These are phyloP conservation scores for Campylorhamphus procurvoides DNA, from an alignment of 2,113 vertebrate genomes.

Conservation along the genomic window DNA sequence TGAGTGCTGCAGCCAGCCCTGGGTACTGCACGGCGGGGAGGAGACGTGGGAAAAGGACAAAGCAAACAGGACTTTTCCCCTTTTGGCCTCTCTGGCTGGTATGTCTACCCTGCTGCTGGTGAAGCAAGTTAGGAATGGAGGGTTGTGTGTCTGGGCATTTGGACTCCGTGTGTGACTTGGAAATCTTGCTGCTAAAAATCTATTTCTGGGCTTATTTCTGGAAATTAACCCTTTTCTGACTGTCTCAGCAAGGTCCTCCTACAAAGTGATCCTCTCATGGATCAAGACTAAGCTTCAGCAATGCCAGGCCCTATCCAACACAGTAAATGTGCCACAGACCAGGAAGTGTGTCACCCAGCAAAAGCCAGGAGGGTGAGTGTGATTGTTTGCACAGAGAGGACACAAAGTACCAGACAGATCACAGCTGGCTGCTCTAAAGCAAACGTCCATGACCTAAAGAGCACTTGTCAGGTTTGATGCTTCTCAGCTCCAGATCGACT, in stretches of 20 bases:
- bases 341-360: neutral
- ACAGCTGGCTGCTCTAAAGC: neutral
- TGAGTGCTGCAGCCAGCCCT: neutral
- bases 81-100: neutral
- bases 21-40: rapidly evolving
- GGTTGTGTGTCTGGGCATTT: neutral
- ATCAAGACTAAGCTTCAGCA: neutral
- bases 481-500: neutral
- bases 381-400: slow-evolving; percentile 8
- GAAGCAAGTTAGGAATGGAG: neutral
- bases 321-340: neutral
- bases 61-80: slow-evolving; percentile 34
- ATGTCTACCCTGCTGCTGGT: neutral
- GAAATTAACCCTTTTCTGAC: neutral
- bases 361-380: neutral
- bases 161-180: neutral
- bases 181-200: neutral
- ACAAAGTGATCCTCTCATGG: neutral
- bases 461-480: neutral
- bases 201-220: neutral
- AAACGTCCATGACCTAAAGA: neutral
- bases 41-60: neutral
- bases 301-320: neutral
- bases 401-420: neutral
- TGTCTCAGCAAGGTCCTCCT: neutral